Percentiles rank a stretch among this genome's conserved stretches.
phyloP scores from a whole-genome alignment of 2,113 vertebrate genomes.

The Rhombomys opimus region DNA sequence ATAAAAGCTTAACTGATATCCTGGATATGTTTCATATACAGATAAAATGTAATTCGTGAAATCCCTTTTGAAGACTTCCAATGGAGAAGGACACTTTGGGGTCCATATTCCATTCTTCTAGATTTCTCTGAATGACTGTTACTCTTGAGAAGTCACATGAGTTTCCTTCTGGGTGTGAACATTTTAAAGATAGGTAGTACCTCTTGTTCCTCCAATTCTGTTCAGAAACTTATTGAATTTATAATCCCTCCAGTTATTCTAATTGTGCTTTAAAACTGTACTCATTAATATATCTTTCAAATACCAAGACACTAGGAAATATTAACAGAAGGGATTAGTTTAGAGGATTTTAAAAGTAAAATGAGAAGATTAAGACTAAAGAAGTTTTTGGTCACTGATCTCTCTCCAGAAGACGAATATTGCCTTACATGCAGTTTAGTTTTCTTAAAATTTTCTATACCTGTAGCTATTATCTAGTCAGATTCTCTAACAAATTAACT shows the following conservation, averaged over 20 bases:
- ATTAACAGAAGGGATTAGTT: neutral
- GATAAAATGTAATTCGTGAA: constrained; percentile 65
- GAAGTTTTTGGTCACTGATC: constrained; percentile 45
- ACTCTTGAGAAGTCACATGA: constrained; percentile 36
- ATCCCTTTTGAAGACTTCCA: constrained; percentile 23
- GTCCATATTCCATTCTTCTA: constrained; percentile 62
- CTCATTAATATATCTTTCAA: neutral
- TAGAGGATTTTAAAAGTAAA: neutral
- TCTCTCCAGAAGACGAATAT: constrained; percentile 55
- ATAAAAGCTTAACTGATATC: constrained; percentile 71
- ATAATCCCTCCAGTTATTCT: neutral
- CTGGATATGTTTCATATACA: neutral
- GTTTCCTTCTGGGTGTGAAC: constrained; percentile 19
- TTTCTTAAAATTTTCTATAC: constrained; percentile 25
- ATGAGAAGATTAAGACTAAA: neutral
- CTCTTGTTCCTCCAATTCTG: neutral
- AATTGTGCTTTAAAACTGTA: constrained; percentile 13
- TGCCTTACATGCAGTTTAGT: constrained; percentile 48
- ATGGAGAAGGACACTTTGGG: constrained; percentile 29
- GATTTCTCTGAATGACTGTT: constrained; percentile 42
- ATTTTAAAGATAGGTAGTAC: neutral
- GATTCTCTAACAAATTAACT: constrained; percentile 52
- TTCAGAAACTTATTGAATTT: neutral
- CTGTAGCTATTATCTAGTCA: constrained; percentile 31
- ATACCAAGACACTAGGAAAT: neutral